A percentile compares a stretch with the other conserved stretches of the same genome.
Conservation (phyloP, 2,888 invertebrate species). For the Nephrotoma flavescens region DNA sequence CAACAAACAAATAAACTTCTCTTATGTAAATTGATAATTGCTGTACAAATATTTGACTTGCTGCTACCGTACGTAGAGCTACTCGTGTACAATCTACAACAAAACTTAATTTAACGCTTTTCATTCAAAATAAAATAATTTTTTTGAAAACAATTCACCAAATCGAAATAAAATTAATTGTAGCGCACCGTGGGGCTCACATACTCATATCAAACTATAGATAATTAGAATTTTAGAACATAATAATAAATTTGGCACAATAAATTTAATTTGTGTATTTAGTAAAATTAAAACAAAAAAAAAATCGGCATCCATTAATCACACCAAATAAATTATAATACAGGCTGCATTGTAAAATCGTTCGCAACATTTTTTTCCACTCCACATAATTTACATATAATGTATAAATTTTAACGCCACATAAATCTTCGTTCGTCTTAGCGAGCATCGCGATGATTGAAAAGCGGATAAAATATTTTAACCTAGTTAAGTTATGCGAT, state of each 20-base stretch:
- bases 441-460: background rate
- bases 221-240: background rate
- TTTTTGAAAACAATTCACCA: background rate
- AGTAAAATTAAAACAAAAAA: background rate
- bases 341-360: background rate
- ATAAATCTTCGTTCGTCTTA: background rate
- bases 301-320: background rate
- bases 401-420: background rate
- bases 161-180: background rate
- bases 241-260: background rate
- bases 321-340: background rate
- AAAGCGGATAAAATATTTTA: background rate
- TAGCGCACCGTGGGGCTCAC: background rate
- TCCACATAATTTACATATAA: background rate
- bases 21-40: background rate
- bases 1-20: background rate
- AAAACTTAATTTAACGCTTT: background rate
- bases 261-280: background rate
- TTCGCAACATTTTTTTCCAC: background rate
- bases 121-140: background rate
- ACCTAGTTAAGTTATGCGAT: background rate
- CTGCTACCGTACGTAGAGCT: background rate
- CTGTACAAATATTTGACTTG: background rate
- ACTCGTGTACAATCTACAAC: background rate
- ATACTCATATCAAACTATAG: background rate